Evolutionary conservation across 2,113 vertebrate genomes (phyloP), one percentile per base, ranked within the genome.

Genomic region (Cephalopholis sonnerati): DNA sequence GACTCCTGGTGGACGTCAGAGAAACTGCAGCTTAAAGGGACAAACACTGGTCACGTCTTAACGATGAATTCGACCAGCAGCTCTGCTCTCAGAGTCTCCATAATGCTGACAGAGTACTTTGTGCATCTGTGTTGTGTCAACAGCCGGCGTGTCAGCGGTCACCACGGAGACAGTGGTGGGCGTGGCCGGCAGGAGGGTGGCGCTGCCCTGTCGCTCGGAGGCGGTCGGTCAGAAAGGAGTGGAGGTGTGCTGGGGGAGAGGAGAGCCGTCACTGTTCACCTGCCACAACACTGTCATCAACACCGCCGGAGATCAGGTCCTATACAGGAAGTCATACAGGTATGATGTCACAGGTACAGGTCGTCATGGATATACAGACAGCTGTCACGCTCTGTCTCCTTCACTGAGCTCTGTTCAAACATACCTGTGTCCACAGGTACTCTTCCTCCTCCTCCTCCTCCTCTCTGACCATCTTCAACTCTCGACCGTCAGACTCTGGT

Each of bases 241-340:
- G 55, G 87, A 87, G 59, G 84, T 91, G 71, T 92, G 91, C 71
- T 92, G 91, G 91, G 89, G 91, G 51, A 63, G 71, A 27, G 87
- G 87, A 0, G 3, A 84, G 29, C 87, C 91, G 0, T 79, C 91
- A 2, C 36, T 91, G 48, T 92, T 92, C 57, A 87, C 17, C 80
- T 92, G 91, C 80, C 91, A 87, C 62, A 84, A 91, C 61, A 24
- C 61, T 0, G 24, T 92, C 39, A 71, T 88, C 71, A 39, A 67
- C 46, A 3, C 13, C 0, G 68, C 51, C 0, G 80, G 71, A 54
- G 1, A 36, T 0, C 29, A 29, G 13, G 6, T 83, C 41, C 63
- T 55, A 0, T 92, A 83, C 89, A 83, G 62, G 82, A 83, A 8
- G 41, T 92, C 91, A 0, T 2, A 53, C 73, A 53, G 73, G 73